Conservation (phyloP, 2,888 invertebrate genomes). For the Trachelus tabidus region DNA sequence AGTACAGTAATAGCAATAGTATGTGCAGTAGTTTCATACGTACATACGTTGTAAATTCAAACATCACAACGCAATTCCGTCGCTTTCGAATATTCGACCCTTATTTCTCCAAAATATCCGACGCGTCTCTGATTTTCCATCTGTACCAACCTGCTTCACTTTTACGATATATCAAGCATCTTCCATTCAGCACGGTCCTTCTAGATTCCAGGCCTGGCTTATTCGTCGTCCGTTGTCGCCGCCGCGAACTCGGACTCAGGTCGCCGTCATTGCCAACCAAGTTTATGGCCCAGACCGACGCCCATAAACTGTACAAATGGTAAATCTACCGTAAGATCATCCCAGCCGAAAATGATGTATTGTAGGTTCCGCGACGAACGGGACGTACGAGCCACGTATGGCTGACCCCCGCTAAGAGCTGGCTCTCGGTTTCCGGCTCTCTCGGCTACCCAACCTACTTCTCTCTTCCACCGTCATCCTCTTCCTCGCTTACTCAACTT, state of each 20-base stretch:
- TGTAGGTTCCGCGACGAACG: constrained; percentile 47
- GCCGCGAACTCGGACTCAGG: constrained; percentile 31
- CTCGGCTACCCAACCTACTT: constrained; percentile 20
- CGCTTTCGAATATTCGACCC: constrained; percentile 17
- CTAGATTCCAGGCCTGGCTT: constrained; percentile 24
- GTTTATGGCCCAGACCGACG: constrained; percentile 66
- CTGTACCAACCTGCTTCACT: too few relatives aligned
- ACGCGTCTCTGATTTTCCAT: not conserved
- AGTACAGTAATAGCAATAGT: not conserved
- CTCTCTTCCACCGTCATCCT: constrained; percentile 17
- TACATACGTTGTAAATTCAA: constrained; percentile 14
- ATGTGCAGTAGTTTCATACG: constrained; percentile 3
- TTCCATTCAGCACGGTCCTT: not conserved
- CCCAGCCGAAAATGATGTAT: constrained; percentile 67
- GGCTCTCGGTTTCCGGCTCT: not conserved
- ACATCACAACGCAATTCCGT: constrained; percentile 28
- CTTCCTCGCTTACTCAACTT: constrained; percentile 12
- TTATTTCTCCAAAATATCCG: too few relatives aligned
- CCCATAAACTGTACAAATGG: constrained; percentile 66
- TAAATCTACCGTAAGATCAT: constrained; percentile 67
- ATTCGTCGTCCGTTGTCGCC: constrained; percentile 21
- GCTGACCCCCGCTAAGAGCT: constrained; percentile 31
- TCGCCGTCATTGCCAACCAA: constrained; percentile 65
- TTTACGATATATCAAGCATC: not conserved
- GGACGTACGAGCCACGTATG: constrained; percentile 38